A percentile compares a stretch with the other conserved stretches of the same genome.
Conservation (phyloP, 2,888 invertebrate species). For the Eristalinus sepulchralis region DNA sequence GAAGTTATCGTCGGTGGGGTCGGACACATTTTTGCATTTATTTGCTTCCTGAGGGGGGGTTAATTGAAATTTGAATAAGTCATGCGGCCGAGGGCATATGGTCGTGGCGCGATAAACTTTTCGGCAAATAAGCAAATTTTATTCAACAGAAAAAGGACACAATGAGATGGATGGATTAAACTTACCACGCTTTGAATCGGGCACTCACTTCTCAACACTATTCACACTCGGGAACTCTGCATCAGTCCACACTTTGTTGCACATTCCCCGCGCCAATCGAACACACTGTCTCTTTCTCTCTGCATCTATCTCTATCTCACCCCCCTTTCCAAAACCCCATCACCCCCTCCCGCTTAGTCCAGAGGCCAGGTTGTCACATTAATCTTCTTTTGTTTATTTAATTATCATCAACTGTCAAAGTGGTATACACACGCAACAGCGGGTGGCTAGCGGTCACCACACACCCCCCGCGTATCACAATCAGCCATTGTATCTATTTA, state of each 20-base stretch:
- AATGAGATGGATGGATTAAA: conserved; percentile 5
- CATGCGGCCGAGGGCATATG: background rate
- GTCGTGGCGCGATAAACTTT: background rate
- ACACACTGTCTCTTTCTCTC: background rate
- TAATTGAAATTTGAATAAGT: conserved; percentile 70
- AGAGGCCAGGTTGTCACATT: conserved; percentile 51
- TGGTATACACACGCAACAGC: conserved; percentile 43
- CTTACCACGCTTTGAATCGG: conserved; percentile 42
- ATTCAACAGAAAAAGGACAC: background rate
- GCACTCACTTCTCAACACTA: background rate
- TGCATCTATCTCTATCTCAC: background rate
- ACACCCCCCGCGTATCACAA: background rate
- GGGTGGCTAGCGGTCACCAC: conserved; percentile 2
- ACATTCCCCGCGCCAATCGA: conserved; percentile 55
- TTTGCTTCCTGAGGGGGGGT: conserved; percentile 39
- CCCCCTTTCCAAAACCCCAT: background rate
- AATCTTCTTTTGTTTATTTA: conserved; percentile 68
- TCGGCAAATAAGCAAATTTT: background rate
- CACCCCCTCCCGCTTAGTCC: background rate
- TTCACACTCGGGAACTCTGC: conserved; percentile 11
- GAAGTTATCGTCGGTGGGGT: background rate
- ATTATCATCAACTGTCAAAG: conserved; percentile 65
- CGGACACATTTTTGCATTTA: conserved; percentile 19
- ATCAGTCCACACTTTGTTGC: conserved; percentile 53
- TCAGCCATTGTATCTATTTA: background rate